A percentile compares a stretch with the other conserved stretches of the same genome.
Evolutionary conservation across 2,888 invertebrate genomes (phyloP).

Genomic region (Platycheirus albimanus): DNA sequence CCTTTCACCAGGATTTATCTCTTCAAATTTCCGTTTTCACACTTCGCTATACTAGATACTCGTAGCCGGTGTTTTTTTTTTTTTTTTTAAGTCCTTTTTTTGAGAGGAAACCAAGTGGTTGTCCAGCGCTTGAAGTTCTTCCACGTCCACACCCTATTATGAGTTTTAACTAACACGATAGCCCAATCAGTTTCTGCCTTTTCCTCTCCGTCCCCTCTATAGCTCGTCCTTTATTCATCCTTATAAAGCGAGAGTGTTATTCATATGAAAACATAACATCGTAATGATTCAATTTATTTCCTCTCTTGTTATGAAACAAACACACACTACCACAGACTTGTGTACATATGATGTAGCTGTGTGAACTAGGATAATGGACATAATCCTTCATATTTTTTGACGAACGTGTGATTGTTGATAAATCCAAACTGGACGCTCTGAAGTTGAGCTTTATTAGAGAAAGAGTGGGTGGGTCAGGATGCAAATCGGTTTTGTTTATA

Average conservation of each 20-base stretch:
- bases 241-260: constrained; percentile 19
- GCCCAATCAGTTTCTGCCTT: no score
- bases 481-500: constrained; percentile 53
- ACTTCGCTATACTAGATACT: constrained; percentile 6
- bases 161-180: constrained; percentile 33
- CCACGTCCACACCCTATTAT: constrained; percentile 68
- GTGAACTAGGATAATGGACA: constrained; percentile 12
- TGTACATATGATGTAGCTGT: neutral
- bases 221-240: no score
- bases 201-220: neutral
- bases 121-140: constrained; percentile 48
- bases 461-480: neutral
- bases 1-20: constrained; percentile 56
- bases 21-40: constrained; percentile 55
- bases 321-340: no score
- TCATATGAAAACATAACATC: constrained; percentile 29
- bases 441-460: neutral
- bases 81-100: neutral
- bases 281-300: constrained; percentile 34
- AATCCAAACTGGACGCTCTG: constrained; percentile 12
- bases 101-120: constrained; percentile 33
- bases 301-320: constrained; percentile 34
- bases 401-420: neutral
- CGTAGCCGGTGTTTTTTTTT: neutral
- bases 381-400: constrained; percentile 25